These are phyloP conservation scores for Epicauta chinensis DNA, from an alignment of 1,140 invertebrate species.

Conservation along the genomic window DNA sequence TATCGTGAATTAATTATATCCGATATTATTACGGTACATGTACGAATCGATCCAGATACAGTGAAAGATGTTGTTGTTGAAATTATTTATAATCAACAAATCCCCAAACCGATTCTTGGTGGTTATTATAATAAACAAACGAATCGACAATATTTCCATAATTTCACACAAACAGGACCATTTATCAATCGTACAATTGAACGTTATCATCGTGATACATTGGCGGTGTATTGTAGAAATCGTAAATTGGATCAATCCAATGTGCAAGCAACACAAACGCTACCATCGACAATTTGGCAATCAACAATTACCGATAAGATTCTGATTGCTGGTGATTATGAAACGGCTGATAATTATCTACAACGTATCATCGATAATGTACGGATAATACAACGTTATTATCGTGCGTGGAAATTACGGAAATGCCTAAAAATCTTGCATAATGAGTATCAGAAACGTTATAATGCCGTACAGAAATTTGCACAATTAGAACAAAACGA, in stretches of 20 bases:
- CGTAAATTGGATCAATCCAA: conserved; percentile 45
- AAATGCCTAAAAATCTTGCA: conserved; percentile 37
- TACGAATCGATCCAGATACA: conserved; percentile 43
- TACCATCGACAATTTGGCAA: conserved; percentile 49
- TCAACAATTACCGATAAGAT: conserved; percentile 52
- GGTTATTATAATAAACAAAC: conserved; percentile 54
- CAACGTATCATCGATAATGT: conserved; percentile 47
- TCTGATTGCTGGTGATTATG: conserved; percentile 48
- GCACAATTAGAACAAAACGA: conserved; percentile 44
- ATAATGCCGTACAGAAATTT: conserved; percentile 46
- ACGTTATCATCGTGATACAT: conserved; percentile 51
- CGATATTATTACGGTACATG: conserved; percentile 49
- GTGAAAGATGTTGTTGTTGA: conserved; percentile 51
- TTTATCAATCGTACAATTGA: conserved; percentile 43
- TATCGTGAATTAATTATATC: conserved; percentile 38
- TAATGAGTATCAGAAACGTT: conserved; percentile 46
- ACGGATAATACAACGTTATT: conserved; percentile 50
- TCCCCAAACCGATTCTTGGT: conserved; percentile 60
- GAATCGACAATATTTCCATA: conserved; percentile 54
- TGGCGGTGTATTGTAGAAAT: conserved; percentile 48
- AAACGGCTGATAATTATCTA: conserved; percentile 49
- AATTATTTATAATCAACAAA: conserved; percentile 49
- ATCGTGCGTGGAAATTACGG: conserved; percentile 35
- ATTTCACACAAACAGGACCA: conserved; percentile 57
- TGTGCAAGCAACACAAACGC: conserved; percentile 50